A percentile compares a stretch with the other conserved stretches of the same genome.
phyloP scores from a whole-genome alignment of 2,888 invertebrate genomes.

The Ormyrus thymus region DNA sequence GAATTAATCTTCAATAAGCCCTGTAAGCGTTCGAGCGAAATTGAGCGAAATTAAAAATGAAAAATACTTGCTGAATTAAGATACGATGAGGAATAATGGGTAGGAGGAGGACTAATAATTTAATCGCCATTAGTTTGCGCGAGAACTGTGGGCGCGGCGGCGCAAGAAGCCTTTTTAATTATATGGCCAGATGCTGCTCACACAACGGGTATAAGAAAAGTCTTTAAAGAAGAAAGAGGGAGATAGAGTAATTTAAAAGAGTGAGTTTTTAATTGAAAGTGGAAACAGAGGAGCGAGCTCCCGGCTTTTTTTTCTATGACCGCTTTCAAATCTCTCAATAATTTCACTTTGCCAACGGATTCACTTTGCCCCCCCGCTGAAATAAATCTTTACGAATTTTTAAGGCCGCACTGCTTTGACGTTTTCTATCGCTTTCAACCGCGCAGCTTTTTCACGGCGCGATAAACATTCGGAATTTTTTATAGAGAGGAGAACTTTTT shows the following conservation, averaged over 20 bases:
- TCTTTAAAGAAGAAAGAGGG: conserved; percentile 53
- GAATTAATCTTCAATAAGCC: too few species aligned
- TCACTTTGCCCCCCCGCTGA: too few species aligned
- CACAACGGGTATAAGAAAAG: conserved; percentile 56
- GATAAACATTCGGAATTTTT: too few species aligned
- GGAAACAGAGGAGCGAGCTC: conserved; percentile 38
- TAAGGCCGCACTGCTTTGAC: too few species aligned
- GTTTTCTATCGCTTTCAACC: too few species aligned
- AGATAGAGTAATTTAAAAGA: conserved; percentile 43
- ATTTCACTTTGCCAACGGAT: neutral
- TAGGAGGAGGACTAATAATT: conserved; percentile 34
- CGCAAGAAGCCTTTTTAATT: conserved; percentile 58
- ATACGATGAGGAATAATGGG: neutral
- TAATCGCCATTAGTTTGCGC: conserved; percentile 41
- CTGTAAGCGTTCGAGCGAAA: too few species aligned
- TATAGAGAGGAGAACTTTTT: too few species aligned
- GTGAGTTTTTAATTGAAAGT: conserved; percentile 60
- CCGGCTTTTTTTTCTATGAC: neutral
- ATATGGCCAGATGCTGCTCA: conserved; percentile 60
- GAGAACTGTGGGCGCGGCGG: conserved; percentile 8
- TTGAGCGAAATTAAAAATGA: neutral
- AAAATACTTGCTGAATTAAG: conserved; percentile 18
- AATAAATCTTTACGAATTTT: neutral
- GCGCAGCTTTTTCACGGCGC: too few species aligned
- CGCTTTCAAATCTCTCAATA: conserved; percentile 25